phyloP scores from a whole-genome alignment of 2,888 invertebrate genomes.

The Arrhopalites spinosus region DNA sequence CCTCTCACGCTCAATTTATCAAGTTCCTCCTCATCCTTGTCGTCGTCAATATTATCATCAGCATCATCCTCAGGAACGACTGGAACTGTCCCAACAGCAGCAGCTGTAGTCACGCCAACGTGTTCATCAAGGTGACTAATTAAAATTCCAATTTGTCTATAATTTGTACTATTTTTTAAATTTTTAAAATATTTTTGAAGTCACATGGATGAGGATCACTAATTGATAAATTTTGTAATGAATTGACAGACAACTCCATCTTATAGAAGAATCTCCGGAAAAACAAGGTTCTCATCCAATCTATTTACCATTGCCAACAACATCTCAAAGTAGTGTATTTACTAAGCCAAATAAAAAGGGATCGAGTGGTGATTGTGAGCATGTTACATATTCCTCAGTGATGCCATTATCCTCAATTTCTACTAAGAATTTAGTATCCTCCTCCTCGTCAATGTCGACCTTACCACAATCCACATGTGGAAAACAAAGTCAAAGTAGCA shows the following conservation, averaged over 20 bases:
- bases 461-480: slow-evolving; percentile 26
- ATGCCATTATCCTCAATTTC: slow-evolving; percentile 33
- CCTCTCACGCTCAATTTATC: slow-evolving; percentile 21
- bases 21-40: neutral
- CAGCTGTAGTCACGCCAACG: slow-evolving; percentile 30
- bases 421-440: slow-evolving; percentile 21
- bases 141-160: no score
- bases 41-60: neutral
- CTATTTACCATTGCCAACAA: slow-evolving; percentile 15
- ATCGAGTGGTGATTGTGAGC: slow-evolving; percentile 33
- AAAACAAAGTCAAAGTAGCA: slow-evolving; percentile 37
- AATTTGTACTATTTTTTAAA: no score
- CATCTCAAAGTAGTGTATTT: slow-evolving; percentile 23
- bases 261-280: slow-evolving; percentile 56
- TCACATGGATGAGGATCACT: no score
- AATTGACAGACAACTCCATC: slow-evolving; percentile 40
- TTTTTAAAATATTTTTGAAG: no score
- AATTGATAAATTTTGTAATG: no score
- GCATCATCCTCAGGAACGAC: neutral
- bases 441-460: slow-evolving; percentile 11
- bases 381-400: slow-evolving; percentile 50
- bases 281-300: slow-evolving; percentile 42
- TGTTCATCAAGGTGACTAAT: no score
- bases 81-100: neutral
- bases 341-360: neutral